Evolutionary conservation across 2,888 invertebrate genomes (phyloP).

Genomic region (Lottia scabra): DNA sequence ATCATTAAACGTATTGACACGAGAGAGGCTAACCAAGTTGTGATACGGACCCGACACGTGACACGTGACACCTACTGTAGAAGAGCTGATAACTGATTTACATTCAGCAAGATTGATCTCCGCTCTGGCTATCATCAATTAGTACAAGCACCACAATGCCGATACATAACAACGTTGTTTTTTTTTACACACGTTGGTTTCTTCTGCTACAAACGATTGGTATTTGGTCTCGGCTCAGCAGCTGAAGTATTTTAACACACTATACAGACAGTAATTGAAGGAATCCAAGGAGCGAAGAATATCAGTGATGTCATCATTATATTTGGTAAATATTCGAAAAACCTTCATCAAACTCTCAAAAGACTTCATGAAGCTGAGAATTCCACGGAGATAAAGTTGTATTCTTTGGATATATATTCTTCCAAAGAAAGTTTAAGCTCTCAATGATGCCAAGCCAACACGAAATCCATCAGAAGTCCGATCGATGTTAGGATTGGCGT

Average conservation of each 20-base stretch:
- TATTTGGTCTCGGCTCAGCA: constrained; percentile 13
- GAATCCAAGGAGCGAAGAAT: constrained; percentile 20
- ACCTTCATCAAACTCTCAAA: constrained; percentile 14
- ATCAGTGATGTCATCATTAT: constrained; percentile 28
- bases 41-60: constrained; percentile 37
- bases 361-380: constrained; percentile 18
- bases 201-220: constrained; percentile 24
- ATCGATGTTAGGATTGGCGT: no score
- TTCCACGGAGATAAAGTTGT: constrained; percentile 18
- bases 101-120: constrained; percentile 41
- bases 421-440: neutral
- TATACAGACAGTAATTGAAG: constrained; percentile 11
- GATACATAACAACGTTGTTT: constrained; percentile 45
- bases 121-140: constrained; percentile 41
- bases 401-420: constrained; percentile 26
- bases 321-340: constrained; percentile 14
- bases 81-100: constrained; percentile 36
- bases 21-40: constrained; percentile 37
- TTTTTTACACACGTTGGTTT: constrained; percentile 32
- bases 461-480: no score
- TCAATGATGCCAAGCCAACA: no score
- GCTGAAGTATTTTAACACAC: constrained; percentile 27
- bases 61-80: constrained; percentile 38
- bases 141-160: constrained; percentile 29
- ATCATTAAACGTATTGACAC: constrained; percentile 38